These are phyloP conservation scores for Phengaris alcon DNA, from an alignment of 2,888 invertebrate species.

Conservation along the genomic window DNA sequence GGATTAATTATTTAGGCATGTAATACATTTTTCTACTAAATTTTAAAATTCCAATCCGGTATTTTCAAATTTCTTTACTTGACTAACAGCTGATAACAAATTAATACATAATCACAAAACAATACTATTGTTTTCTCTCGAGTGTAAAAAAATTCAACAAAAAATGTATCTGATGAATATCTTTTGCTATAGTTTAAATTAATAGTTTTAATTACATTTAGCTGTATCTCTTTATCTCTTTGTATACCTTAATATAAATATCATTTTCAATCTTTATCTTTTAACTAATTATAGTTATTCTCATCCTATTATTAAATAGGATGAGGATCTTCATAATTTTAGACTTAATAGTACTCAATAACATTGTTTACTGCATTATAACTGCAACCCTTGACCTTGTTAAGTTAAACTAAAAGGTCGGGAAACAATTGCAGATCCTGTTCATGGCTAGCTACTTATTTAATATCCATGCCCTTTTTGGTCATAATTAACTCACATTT, in stretches of 20 bases:
- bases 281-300: no score
- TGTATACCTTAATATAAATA: no score
- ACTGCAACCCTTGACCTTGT: constrained; percentile 48
- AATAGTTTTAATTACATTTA: no score
- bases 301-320: no score
- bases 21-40: background rate
- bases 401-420: constrained; percentile 46
- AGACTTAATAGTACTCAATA: background rate
- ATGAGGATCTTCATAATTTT: background rate
- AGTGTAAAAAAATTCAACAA: background rate
- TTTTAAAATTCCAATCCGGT: background rate
- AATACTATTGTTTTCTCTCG: background rate
- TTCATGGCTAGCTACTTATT: constrained; percentile 63
- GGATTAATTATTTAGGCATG: background rate
- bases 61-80: background rate
- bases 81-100: background rate
- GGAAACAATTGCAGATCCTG: constrained; percentile 48
- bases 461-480: constrained; percentile 37
- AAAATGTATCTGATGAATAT: background rate
- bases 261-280: no score
- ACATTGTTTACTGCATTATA: constrained; percentile 35
- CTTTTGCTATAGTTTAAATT: background rate
- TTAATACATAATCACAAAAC: background rate
- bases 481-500: constrained; percentile 14
- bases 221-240: no score